A percentile compares a stretch with the other conserved stretches of the same genome.
phyloP scores from a whole-genome alignment of 2,888 invertebrate species.

The Leptinotarsa juncta region DNA sequence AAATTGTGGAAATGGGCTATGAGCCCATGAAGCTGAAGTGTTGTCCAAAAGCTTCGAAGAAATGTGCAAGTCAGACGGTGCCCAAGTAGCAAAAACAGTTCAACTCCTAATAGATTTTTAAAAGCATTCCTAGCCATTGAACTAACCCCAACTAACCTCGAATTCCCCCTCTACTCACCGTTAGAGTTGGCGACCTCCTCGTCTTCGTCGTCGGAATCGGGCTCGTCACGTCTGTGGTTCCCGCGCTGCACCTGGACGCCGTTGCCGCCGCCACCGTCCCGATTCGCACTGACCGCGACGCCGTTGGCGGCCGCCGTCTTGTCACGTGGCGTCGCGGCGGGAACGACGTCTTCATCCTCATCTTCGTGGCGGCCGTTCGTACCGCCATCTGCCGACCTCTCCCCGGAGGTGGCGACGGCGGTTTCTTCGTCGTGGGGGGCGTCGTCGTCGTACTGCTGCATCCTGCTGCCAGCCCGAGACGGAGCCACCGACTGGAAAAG shows the following conservation, averaged over 20 bases:
- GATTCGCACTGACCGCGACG: conserved; percentile 32
- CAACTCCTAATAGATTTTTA: no score
- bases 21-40: no score
- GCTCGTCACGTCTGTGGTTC: conserved; percentile 24
- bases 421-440: conserved; percentile 49
- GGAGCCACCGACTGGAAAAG: conserved; percentile 62
- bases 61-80: no score
- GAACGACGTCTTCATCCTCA: conserved; percentile 59
- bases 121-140: no score
- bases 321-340: conserved; percentile 42
- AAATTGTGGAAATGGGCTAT: no score
- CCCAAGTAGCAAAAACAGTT: no score
- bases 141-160: no score
- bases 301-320: conserved; percentile 27
- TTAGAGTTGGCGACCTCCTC: conserved; percentile 33
- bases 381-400: conserved; percentile 58
- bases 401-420: conserved; percentile 45
- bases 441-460: conserved; percentile 66
- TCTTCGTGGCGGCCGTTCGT: conserved; percentile 65
- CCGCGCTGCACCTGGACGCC: conserved; percentile 24
- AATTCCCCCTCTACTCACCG: conserved; percentile 13
- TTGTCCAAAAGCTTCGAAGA: no score
- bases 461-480: conserved; percentile 63
- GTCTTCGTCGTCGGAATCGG: conserved; percentile 35
- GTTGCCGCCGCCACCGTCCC: conserved; percentile 32